Evolutionary conservation across 2,113 vertebrate species (phyloP).

Genomic region (Poeciliopsis occidentalis): DNA sequence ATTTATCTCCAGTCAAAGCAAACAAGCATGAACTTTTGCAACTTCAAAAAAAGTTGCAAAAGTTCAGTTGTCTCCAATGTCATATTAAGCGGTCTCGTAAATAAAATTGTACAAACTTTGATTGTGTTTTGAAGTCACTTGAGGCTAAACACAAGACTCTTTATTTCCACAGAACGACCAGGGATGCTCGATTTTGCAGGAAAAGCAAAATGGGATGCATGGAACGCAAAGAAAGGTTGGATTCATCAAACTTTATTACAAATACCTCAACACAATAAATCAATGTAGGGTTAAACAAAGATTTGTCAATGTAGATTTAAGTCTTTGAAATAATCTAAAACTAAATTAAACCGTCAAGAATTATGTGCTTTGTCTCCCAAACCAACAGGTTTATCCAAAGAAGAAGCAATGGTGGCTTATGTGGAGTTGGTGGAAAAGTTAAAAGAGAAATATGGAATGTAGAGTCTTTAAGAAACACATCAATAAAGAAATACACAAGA

Average conservation of each 20-base stretch:
- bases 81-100: no score
- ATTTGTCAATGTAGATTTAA: no score
- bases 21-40: no score
- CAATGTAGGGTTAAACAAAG: no score
- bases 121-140: neutral
- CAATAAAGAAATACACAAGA: neutral
- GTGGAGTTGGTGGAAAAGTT: conserved; percentile 85
- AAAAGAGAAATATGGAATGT: conserved; percentile 85
- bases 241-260: neutral
- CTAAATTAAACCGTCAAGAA: neutral
- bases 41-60: no score
- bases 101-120: no score
- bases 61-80: no score
- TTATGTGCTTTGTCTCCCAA: neutral
- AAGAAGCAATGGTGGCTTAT: conserved; percentile 85
- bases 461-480: neutral
- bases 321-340: neutral
- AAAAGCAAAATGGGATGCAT: conserved; percentile 92
- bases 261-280: neutral
- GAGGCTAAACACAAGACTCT: neutral
- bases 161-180: conserved; percentile 81
- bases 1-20: no score
- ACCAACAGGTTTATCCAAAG: conserved; percentile 84
- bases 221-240: conserved; percentile 87
- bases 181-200: conserved; percentile 87